These are phyloP conservation scores for Pogonomyrmex californicus DNA, from an alignment of 1,140 invertebrate genomes.

Conservation along the genomic window DNA sequence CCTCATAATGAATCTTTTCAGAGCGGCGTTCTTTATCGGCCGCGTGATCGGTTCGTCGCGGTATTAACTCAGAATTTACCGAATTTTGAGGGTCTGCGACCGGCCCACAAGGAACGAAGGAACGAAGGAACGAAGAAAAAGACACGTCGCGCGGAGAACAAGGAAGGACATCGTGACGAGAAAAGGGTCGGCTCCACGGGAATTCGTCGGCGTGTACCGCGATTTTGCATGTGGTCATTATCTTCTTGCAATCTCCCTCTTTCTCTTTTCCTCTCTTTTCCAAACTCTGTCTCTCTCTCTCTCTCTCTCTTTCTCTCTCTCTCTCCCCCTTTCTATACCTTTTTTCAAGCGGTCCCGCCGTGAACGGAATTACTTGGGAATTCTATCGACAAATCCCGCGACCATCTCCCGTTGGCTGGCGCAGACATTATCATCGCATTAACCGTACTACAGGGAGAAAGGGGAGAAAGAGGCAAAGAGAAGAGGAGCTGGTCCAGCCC, in stretches of 20 bases:
- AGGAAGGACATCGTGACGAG: conserved; percentile 4
- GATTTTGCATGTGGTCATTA: conserved; percentile 72
- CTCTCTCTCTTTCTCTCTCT: conserved; percentile 6
- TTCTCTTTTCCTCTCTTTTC: background rate
- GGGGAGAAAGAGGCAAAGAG: background rate
- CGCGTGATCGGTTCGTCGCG: conserved; percentile 27
- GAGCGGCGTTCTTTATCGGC: conserved; percentile 13
- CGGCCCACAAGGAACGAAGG: background rate
- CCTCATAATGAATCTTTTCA: conserved; percentile 17
- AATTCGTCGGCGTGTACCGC: conserved; percentile 1
- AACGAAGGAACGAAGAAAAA: too few relatives aligned
- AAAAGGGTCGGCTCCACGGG: conserved; percentile 22
- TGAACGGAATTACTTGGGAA: conserved; percentile 61
- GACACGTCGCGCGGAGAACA: background rate
- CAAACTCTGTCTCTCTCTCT: background rate
- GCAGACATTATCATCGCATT: conserved; percentile 69
- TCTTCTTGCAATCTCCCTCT: conserved; percentile 46
- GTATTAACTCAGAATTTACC: conserved; percentile 9
- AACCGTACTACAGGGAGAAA: conserved; percentile 69
- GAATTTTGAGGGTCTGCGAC: conserved; percentile 4
- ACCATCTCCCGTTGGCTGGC: conserved; percentile 52
- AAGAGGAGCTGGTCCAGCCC: conserved; percentile 51
- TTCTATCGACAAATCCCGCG: conserved; percentile 74
- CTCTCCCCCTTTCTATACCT: background rate
- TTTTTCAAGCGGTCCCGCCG: conserved; percentile 33